phyloP scores from a whole-genome alignment of 2,888 invertebrate genomes.

The Mesorhabditis spiculigera region DNA sequence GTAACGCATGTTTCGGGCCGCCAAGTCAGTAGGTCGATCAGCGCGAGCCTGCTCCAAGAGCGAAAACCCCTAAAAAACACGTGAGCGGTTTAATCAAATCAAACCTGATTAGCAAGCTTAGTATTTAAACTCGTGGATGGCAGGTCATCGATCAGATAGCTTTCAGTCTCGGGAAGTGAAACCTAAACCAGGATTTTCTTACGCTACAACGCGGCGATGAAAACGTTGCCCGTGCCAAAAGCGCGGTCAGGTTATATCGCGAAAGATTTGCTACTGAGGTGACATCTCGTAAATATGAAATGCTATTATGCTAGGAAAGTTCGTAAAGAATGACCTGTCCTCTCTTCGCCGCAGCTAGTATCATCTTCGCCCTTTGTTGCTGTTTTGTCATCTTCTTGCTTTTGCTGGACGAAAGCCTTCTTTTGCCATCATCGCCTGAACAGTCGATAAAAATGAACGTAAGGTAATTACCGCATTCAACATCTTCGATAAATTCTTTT shows the following conservation, averaged over 20 bases:
- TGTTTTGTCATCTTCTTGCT: conserved; percentile 16
- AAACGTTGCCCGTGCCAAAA: too few species aligned
- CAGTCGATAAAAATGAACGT: too few species aligned
- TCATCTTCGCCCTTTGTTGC: conserved; percentile 18
- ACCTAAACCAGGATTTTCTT: background rate
- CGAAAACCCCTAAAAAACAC: conserved; percentile 24
- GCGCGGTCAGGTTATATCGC: too few species aligned
- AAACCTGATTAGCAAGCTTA: conserved; percentile 10
- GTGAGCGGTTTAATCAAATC: background rate
- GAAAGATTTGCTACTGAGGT: too few species aligned
- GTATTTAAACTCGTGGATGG: conserved; percentile 12
- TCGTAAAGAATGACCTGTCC: conserved; percentile 14
- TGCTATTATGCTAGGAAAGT: too few species aligned
- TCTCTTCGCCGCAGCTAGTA: conserved; percentile 21
- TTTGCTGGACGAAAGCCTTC: background rate
- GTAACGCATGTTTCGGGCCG: conserved; percentile 25
- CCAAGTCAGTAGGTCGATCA: conserved; percentile 23
- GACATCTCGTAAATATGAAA: too few species aligned
- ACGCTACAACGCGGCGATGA: too few species aligned
- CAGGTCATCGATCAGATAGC: conserved; percentile 18
- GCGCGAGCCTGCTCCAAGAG: conserved; percentile 29
- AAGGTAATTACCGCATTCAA: too few species aligned
- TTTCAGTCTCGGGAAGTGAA: background rate
- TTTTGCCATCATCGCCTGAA: background rate
- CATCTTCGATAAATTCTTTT: too few species aligned